Conservation (phyloP, 2,888 invertebrate genomes). For the Pyrocoelia pectoralis region DNA sequence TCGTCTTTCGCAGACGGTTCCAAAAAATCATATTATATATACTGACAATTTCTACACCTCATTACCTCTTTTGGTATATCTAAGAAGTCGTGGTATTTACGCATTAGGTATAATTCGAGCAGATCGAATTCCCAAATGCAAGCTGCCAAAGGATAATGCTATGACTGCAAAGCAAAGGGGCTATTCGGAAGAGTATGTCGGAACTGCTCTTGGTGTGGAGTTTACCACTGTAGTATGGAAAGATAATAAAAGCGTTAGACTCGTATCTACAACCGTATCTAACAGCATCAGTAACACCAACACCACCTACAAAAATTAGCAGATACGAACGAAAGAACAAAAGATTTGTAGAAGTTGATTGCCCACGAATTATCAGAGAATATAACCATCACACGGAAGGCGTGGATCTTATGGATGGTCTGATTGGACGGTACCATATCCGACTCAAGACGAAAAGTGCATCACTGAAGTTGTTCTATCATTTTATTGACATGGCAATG, state of each 20-base stretch:
- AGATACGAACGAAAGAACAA: not conserved
- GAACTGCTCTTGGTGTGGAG: not conserved
- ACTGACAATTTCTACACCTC: conserved; percentile 38
- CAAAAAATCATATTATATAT: conserved; percentile 34
- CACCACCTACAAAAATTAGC: not conserved
- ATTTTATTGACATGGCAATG: not conserved
- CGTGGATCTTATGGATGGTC: not conserved
- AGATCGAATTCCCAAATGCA: conserved; percentile 36
- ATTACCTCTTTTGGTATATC: conserved; percentile 31
- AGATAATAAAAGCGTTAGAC: not conserved
- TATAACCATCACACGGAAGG: not conserved
- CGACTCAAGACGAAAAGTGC: not conserved
- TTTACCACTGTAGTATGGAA: not conserved
- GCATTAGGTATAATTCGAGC: conserved; percentile 34
- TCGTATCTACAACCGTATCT: not conserved
- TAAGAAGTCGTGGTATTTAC: conserved; percentile 35
- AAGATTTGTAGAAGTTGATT: not conserved
- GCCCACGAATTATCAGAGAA: not conserved
- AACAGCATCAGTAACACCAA: not conserved
- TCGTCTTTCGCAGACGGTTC: conserved; percentile 39
- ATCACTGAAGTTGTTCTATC: not conserved
- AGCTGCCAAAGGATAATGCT: conserved; percentile 26
- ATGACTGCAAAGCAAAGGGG: not conserved
- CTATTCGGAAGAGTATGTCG: conserved; percentile 10
- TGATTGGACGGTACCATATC: not conserved